Conservation (phyloP, 2,113 vertebrate species). For the Gopherus evgoodei region DNA sequence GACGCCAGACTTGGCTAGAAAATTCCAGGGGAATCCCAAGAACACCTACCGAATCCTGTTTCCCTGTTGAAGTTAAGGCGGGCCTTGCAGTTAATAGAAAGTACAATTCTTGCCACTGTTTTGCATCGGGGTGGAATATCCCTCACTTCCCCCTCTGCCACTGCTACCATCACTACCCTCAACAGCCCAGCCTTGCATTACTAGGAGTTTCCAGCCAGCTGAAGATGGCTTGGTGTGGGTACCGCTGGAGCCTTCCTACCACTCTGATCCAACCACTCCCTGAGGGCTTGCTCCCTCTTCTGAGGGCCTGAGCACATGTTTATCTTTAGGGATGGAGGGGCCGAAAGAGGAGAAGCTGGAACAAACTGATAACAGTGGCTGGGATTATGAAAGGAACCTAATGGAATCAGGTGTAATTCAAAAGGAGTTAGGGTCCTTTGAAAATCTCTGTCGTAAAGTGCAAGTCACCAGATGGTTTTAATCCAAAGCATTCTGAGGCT, state of each 20-base stretch:
- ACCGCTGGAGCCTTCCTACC: not conserved
- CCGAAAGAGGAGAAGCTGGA: not conserved
- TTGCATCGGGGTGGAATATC: not conserved
- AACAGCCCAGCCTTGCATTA: not conserved
- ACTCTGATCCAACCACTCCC: not conserved
- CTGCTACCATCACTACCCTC: not conserved
- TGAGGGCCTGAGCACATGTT: not conserved
- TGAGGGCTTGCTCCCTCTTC: not conserved
- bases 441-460: not conserved
- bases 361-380: not conserved
- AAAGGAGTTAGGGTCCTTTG: not conserved
- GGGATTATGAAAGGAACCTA: not conserved
- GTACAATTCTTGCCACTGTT: not conserved
- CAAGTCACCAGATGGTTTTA: not conserved
- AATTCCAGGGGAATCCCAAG: not conserved
- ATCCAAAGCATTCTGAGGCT: not conserved
- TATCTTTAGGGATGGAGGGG: not conserved
- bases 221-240: not conserved
- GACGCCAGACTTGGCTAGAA: not conserved
- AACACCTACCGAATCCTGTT: not conserved
- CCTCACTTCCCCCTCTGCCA: not conserved
- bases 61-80: not conserved
- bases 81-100: accelerated
- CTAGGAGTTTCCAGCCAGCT: not conserved
- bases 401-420: not conserved